Evolutionary conservation across 1,140 invertebrate species (phyloP), one percentile per base, ranked within the genome.

Genomic region (Lordiphosa collinella): DNA sequence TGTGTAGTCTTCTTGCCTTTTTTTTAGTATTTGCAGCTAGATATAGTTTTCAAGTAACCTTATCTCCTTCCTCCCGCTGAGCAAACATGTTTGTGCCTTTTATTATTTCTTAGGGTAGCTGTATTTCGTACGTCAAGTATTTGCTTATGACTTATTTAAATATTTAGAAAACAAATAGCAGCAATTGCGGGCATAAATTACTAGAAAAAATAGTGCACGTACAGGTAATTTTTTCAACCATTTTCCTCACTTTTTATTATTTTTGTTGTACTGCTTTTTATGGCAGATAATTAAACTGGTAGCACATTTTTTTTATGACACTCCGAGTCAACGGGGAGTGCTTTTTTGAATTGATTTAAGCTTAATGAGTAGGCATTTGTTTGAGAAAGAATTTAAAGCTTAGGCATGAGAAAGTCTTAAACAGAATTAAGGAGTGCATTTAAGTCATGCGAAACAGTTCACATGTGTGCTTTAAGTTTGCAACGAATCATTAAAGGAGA

Each of bases 131-230:
- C 56, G 66, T 64, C 59, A 78, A 85, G 59, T 82, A 82, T 82
- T 82, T 82, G 79, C 54, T 16, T 7, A 56, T 54, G 53, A 36
- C 78, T 84, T 69, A 46, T 56, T 64, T 56, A 84, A 82, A 82
- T 82, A 82, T 82, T 82, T 82, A 18, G 12, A 43, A 61, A 37
- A 44, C 68, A 84, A 82, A 82, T 78, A 82, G 38, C 51, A 64
- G 62, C 62, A 82, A 63, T 64, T 82, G 71, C 76, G 32, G 62
- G 18, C 50, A 78, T 78, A 78, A 78, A 71, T 78, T 76, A 63
- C 60, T 43, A 22, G 41, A 56, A 74, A 74, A 51, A 59, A 46
- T 34, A 35, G 34, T 67, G 7, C 54, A 64, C 36, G 12, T 10
- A 22, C 32, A 4, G 11, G 48, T 51, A 37, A 32, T 35, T 35